A percentile compares a stretch with the other conserved stretches of the same genome.
Conservation (phyloP, 92 coral and sea anemone species). For the Micromussa lordhowensis region DNA sequence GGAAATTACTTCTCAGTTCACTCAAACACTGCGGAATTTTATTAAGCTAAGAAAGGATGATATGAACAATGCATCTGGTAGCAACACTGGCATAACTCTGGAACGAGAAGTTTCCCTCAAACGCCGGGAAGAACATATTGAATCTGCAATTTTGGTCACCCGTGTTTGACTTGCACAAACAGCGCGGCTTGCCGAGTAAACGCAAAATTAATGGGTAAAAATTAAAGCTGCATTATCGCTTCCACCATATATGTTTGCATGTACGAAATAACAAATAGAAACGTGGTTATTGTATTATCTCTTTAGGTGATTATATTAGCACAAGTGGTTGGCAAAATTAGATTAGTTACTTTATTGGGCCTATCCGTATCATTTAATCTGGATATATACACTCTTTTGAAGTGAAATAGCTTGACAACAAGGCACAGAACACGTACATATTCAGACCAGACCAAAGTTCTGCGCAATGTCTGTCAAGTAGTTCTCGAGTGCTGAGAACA, state of each 20-base stretch:
- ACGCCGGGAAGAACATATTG: neutral
- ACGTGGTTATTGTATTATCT: neutral
- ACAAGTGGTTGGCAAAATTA: neutral
- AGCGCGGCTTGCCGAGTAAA: neutral
- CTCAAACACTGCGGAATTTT: constrained; percentile 26
- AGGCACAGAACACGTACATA: neutral
- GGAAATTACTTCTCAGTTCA: constrained; percentile 12
- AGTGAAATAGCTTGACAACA: neutral
- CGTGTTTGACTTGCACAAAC: constrained; percentile 1
- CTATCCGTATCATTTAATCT: neutral
- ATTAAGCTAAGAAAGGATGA: constrained; percentile 18
- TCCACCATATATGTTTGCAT: neutral
- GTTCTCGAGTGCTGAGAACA: neutral
- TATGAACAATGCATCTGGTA: neutral
- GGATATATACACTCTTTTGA: neutral
- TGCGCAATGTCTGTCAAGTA: neutral
- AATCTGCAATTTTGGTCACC: constrained; percentile 7
- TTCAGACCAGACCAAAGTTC: neutral
- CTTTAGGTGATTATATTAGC: constrained; percentile 2
- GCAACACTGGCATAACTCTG: neutral
- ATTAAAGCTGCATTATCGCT: neutral
- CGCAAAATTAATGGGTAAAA: neutral
- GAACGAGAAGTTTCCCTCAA: neutral
- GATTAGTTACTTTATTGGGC: neutral
- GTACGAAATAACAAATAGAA: neutral